Evolutionary conservation across 2,113 vertebrate species (phyloP), one percentile per base, ranked within the genome.

Genomic region (Neopipo cinnamomea): DNA sequence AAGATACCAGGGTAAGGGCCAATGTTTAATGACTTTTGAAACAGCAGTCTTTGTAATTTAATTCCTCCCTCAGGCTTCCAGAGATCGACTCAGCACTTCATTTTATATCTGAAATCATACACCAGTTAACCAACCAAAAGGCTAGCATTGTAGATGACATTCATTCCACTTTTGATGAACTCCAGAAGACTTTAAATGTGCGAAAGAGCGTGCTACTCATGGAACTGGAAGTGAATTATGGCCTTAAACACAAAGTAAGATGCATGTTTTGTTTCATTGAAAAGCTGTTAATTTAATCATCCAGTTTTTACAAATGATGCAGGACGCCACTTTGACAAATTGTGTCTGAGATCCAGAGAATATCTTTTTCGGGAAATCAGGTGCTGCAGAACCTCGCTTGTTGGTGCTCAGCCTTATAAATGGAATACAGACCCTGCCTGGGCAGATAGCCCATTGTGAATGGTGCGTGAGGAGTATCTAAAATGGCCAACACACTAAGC

Each of bases 181-280:
- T 99, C 76, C 99, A 99, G 98, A 99, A 99, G 97, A 99, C 99
- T 11, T 96, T 99, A 87, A 99, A 99, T 30, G 99, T 99, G 73
- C 98, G 99, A 75, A 99, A 99, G 97, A 99, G 99, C 0, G 99
- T 99, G 77, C 97, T 99, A 90, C 99, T 99, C 7, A 99, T 99
- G 99, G 99, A 99, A 94, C 98, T 99, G 95, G 99, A 99, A 96
- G 99, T 99, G 96, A 99, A 99, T 98, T 99, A 99, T 33, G 99
- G 99, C 79, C 98, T 99, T 96, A 99, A 99, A 98, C 99, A 99
- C 97, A 99, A 99, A 98, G 99, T 99, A 97, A 98, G 98, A 74
- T 56, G 74, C 59, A 72, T 89, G 73, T 62, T 81, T 93, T 89
- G 8, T 96, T 91, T 96, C 82, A 77, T 1, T 92, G 37, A 87